Percentiles rank a stretch among this genome's conserved stretches.
phyloP scores from a whole-genome alignment of 2,113 vertebrate genomes.

The Sceloporus tristichus region DNA sequence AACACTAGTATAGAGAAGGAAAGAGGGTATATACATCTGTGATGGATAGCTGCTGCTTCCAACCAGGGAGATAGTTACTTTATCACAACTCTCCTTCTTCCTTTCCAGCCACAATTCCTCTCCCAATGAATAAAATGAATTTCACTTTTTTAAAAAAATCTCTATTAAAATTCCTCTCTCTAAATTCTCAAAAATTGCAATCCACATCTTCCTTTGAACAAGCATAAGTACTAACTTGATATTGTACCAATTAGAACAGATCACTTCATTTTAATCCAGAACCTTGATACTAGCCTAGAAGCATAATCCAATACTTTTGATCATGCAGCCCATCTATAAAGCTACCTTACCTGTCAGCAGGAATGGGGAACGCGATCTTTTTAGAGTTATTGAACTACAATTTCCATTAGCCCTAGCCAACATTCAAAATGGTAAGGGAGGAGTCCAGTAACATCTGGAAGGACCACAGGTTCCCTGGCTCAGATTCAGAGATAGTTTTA shows the following conservation, averaged over 20 bases:
- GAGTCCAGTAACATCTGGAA: background rate
- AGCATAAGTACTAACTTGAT: background rate
- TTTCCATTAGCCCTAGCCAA: background rate
- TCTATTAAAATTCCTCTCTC: background rate
- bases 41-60: no score
- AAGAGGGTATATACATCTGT: no score
- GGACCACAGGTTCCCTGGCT: background rate
- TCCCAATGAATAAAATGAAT: background rate
- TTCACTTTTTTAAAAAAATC: background rate
- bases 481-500: no score
- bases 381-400: background rate
- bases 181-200: background rate
- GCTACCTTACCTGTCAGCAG: background rate
- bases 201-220: background rate
- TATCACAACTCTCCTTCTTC: no score
- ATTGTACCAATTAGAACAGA: conserved; percentile 8
- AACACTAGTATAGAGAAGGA: no score
- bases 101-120: background rate
- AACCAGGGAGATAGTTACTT: no score
- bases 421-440: background rate
- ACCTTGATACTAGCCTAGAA: background rate
- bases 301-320: background rate
- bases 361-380: background rate
- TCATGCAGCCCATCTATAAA: background rate
- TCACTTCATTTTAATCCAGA: background rate